A percentile compares a stretch with the other conserved stretches of the same genome.
Evolutionary conservation across 2,888 invertebrate genomes (phyloP).

Genomic region (Rhagonycha fulva): DNA sequence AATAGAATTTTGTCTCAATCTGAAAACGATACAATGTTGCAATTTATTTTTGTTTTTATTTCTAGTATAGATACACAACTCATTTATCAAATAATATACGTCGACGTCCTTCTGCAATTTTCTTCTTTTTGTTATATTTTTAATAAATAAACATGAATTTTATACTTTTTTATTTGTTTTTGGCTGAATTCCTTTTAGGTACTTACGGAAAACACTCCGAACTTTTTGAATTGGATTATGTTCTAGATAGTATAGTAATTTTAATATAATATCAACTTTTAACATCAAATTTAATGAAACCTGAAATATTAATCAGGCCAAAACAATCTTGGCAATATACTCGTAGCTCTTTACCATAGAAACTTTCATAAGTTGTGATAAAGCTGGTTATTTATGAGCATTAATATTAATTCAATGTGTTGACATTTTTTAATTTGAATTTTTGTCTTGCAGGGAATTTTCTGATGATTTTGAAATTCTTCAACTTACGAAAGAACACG

Average conservation of each 20-base stretch:
- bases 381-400: background rate
- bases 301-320: background rate
- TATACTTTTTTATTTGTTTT: background rate
- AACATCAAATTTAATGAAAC: background rate
- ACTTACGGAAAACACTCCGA: background rate
- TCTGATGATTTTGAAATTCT: constrained; percentile 73
- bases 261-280: background rate
- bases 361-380: background rate
- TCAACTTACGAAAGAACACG: constrained; percentile 76
- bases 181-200: background rate
- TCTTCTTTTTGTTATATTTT: background rate
- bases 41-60: too few relatives aligned
- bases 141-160: background rate
- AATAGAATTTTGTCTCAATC: too few relatives aligned
- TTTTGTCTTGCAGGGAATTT: constrained; percentile 9
- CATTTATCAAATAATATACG: background rate
- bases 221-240: background rate
- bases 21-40: too few relatives aligned
- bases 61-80: background rate
- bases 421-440: background rate
- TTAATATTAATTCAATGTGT: background rate
- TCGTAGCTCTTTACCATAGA: background rate
- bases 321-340: background rate
- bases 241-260: background rate
- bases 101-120: background rate